phyloP scores from a whole-genome alignment of 2,797 vertebrate species.

The Naso thynnoides region DNA sequence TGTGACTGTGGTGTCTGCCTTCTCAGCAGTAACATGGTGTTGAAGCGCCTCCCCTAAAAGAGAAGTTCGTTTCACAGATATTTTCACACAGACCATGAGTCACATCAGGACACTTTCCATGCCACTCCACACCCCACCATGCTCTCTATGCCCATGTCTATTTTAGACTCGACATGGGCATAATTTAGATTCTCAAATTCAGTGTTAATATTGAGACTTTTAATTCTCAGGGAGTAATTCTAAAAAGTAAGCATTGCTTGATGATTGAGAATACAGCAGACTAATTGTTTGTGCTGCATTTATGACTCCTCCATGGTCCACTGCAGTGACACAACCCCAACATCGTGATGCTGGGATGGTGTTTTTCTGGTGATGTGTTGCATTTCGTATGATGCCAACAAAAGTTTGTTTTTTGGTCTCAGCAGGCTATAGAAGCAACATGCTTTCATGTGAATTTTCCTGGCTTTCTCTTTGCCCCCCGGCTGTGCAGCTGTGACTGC shows the following conservation, averaged over 20 bases:
- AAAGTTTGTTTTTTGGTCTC: neutral
- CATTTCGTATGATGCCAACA: neutral
- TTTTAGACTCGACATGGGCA: neutral
- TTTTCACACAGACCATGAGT: neutral
- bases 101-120: neutral
- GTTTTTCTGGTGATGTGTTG: neutral
- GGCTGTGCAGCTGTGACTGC: neutral
- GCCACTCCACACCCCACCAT: neutral
- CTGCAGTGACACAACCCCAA: neutral
- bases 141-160: neutral
- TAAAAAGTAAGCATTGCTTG: neutral
- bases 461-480: conserved; percentile 3
- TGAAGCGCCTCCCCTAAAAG: conserved; percentile 2
- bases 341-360: neutral
- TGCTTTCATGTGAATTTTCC: neutral
- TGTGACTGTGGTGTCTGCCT: neutral
- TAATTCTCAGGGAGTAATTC: neutral
- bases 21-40: conserved; percentile 3
- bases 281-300: neutral
- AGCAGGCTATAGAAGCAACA: neutral
- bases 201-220: neutral
- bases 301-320: neutral
- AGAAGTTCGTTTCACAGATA: neutral
- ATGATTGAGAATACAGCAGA: neutral
- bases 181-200: neutral